Evolutionary conservation across 2,888 invertebrate genomes (phyloP).

Genomic region (Lucinisca nassula): DNA sequence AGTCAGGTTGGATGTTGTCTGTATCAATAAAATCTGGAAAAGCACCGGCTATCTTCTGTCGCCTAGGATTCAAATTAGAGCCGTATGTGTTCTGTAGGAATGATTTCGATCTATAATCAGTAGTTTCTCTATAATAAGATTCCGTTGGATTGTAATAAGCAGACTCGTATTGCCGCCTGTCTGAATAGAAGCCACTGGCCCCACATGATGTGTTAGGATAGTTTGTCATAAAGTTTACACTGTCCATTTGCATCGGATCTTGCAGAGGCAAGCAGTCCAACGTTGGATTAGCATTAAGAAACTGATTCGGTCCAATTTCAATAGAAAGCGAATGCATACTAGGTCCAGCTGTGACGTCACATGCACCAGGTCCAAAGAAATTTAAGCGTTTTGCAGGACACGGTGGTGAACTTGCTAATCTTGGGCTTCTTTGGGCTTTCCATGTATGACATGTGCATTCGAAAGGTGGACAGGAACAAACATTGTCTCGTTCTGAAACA

Average conservation of each 20-base stretch:
- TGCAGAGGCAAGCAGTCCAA: conserved; percentile 7
- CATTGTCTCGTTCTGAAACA: conserved; percentile 77
- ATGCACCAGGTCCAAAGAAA: conserved; percentile 56
- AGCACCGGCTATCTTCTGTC: neutral
- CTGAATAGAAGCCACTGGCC: neutral
- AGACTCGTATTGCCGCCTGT: neutral
- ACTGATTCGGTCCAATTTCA: conserved; percentile 67
- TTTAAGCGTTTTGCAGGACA: conserved; percentile 61
- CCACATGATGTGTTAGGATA: neutral
- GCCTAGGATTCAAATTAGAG: neutral
- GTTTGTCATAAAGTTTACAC: neutral
- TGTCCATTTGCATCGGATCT: neutral
- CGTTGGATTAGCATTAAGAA: conserved; percentile 16
- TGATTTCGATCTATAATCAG: neutral
- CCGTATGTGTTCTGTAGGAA: neutral
- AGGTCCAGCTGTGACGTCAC: conserved; percentile 59
- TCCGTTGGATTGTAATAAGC: neutral
- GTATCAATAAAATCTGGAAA: conserved; percentile 14
- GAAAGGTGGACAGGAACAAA: conserved; percentile 85
- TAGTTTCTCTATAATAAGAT: neutral
- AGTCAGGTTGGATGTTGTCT: neutral
- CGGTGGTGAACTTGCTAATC: conserved; percentile 66
- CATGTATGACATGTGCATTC: conserved; percentile 80
- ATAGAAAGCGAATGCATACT: conserved; percentile 69
- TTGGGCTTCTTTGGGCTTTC: conserved; percentile 64